These are phyloP conservation scores for Nasonia vitripennis DNA, from an alignment of 1,140 invertebrate genomes.

Conservation along the genomic window DNA sequence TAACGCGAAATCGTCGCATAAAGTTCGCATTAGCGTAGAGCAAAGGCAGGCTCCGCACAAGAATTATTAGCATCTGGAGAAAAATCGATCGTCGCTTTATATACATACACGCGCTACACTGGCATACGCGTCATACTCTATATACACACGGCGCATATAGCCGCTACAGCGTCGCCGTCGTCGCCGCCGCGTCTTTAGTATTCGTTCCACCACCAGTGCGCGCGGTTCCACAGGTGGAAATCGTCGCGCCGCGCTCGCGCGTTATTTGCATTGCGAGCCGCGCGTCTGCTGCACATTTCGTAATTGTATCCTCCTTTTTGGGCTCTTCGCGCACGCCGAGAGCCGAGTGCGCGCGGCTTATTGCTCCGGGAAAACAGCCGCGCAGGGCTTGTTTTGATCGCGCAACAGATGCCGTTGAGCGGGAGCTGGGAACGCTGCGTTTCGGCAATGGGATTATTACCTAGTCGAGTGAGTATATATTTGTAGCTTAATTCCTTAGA, in stretches of 20 bases:
- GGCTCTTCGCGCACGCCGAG: too few relatives aligned
- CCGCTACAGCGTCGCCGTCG: slow-evolving; percentile 48
- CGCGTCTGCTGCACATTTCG: too few relatives aligned
- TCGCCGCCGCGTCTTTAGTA: slow-evolving; percentile 25
- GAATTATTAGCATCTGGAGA: background rate
- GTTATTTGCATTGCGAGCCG: too few relatives aligned
- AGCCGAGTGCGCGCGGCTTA: too few relatives aligned
- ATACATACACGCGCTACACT: background rate
- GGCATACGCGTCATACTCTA: background rate
- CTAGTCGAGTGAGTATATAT: slow-evolving; percentile 59
- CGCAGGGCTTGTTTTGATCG: too few relatives aligned
- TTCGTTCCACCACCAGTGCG: slow-evolving; percentile 20
- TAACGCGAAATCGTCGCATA: too few relatives aligned
- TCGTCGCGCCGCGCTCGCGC: too few relatives aligned
- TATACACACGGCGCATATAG: background rate
- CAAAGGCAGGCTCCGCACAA: too few relatives aligned
- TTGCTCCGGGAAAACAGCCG: too few relatives aligned
- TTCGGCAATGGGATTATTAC: slow-evolving; percentile 47
- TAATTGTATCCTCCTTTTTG: too few relatives aligned
- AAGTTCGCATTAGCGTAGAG: too few relatives aligned
- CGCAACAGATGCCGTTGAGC: too few relatives aligned
- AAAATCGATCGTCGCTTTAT: background rate
- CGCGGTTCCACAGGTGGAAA: background rate
- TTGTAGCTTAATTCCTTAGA: background rate
- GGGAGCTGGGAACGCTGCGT: background rate